Base-by-base conservation (phyloP, 2,797 vertebrate species). In the Coluber constrictor region DNA sequence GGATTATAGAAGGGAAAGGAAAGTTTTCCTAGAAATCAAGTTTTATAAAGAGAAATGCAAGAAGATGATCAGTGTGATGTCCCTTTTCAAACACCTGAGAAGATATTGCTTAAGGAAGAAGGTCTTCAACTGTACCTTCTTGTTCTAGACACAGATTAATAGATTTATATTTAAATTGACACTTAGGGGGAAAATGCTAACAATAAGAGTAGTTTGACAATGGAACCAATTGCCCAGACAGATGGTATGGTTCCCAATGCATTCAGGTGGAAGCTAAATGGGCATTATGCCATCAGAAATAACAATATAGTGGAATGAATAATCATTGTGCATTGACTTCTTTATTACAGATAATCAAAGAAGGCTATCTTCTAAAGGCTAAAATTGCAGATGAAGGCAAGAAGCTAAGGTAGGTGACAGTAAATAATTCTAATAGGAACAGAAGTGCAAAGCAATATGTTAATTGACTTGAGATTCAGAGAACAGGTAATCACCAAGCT, bases 311-410 rank as follows among this genome's bases (percentile, higher is more conserved):
- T 37, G 25, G 57, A 70, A 94, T 91, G 91, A 95, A 91, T 74
- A 4, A 54, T 20, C 10, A 3, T 59, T 92, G 32, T 93, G 4
- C 47, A 93, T 3, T 0, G 23, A 1, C 1, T 16, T 89, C n/a
- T 79, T 96, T 94, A 90, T 97, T 98, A 23, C 97, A 99, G 98
- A 97, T 97, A 95, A 96, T 98, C 92, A 98, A 99, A 97, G 98
- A 98, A 96, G 98, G 98, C 88, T 98, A 98, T 96, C 97, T 99
- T 96, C 98, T 99, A 88, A 98, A 99, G 97, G 98, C 99, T 92
- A 99, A 99, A 97, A 99, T 99, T 97, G 98, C 98, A 89, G 98
- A 99, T 2, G 97, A 98, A n/a, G 99, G 99, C 86, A 99, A 99
- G 96, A 99, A 99, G 96, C 97, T 98, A 96, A 98, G 98, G 98